A percentile compares a stretch with the other conserved stretches of the same genome.
phyloP scores from a whole-genome alignment of 2,888 invertebrate species.

The Vesta saturnalis region DNA sequence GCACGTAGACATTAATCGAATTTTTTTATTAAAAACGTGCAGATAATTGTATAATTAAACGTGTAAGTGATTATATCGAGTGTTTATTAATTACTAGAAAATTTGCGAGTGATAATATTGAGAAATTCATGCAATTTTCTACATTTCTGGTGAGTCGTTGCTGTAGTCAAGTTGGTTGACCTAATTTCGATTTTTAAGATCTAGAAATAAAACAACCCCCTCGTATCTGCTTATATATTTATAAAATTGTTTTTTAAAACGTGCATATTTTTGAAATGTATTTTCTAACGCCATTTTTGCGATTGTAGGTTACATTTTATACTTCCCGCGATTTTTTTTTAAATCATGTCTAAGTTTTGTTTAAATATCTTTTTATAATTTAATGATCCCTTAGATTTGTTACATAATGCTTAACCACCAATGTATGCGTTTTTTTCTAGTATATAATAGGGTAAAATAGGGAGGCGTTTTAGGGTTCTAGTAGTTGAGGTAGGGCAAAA shows the following conservation, averaged over 20 bases:
- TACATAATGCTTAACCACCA: background rate
- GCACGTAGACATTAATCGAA: slow-evolving; percentile 25
- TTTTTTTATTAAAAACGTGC: background rate
- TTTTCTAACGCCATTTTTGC: background rate
- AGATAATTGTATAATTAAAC: background rate
- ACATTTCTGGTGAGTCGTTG: slow-evolving; percentile 37
- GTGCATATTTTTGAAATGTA: background rate
- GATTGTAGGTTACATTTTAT: too few species aligned
- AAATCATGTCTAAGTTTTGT: too few species aligned
- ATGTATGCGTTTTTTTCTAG: background rate
- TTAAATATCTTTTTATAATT: background rate
- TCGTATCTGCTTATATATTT: background rate
- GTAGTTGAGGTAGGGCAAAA: slow-evolving; percentile 11
- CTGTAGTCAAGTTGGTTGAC: slow-evolving; percentile 38
- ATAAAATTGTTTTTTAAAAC: background rate
- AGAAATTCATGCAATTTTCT: slow-evolving; percentile 19
- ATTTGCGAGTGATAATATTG: background rate
- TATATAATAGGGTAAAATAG: background rate
- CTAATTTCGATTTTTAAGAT: slow-evolving; percentile 39
- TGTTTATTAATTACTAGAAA: background rate
- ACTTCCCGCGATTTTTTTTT: background rate
- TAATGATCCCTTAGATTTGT: too few species aligned
- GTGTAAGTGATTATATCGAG: background rate
- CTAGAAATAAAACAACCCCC: slow-evolving; percentile 37
- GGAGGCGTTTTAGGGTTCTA: background rate